Conservation (phyloP, 23 tunicate species). For the Corella eumyota region DNA sequence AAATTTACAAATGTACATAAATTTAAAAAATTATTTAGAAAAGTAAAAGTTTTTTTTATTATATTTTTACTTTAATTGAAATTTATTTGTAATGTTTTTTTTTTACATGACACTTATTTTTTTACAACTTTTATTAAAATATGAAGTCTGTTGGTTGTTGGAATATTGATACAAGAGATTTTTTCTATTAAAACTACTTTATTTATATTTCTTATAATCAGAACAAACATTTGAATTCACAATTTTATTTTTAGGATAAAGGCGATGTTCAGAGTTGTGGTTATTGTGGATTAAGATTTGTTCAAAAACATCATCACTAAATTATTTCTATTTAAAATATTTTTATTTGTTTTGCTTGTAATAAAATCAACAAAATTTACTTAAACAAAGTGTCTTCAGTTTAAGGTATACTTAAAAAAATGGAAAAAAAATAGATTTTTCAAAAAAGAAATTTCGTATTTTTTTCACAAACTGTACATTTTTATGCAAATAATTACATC, state of each 20-base stretch:
- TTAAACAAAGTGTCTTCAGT: too few species aligned
- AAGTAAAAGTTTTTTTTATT: background rate
- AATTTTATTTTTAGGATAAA: conserved; percentile 32
- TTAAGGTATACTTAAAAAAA: too few species aligned
- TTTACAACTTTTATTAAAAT: too few species aligned
- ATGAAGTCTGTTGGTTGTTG: too few species aligned
- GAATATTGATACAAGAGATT: too few species aligned
- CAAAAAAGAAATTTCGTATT: too few species aligned
- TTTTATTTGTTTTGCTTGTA: too few species aligned
- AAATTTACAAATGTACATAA: background rate
- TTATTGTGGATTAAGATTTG: conserved; percentile 75
- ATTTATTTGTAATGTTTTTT: background rate
- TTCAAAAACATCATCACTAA: conserved; percentile 36
- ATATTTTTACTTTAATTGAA: background rate
- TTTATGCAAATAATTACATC: too few species aligned
- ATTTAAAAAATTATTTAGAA: background rate
- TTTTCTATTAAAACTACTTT: background rate
- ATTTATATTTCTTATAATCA: background rate
- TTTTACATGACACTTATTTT: background rate
- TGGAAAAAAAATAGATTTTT: too few species aligned
- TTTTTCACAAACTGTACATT: too few species aligned
- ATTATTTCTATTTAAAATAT: background rate
- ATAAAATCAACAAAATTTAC: too few species aligned
- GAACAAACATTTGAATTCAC: too few species aligned
- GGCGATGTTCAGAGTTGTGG: conserved; percentile 45